Evolutionary conservation across 2,113 vertebrate species (phyloP).

Genomic region (Arenaria interpres): DNA sequence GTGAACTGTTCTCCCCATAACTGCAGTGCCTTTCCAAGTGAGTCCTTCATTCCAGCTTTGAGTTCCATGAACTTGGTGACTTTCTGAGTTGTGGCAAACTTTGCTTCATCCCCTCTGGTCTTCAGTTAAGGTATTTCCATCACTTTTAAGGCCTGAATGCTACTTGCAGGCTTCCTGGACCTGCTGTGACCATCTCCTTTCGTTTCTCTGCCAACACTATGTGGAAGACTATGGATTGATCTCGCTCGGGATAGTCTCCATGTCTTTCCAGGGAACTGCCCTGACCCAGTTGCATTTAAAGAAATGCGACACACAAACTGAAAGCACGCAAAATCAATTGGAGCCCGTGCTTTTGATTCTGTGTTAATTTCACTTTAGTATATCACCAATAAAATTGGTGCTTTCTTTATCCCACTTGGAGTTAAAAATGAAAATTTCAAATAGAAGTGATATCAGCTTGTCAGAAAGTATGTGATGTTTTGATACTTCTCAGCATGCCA

Average conservation of each 20-base stretch:
- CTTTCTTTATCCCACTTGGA: neutral
- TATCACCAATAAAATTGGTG: neutral
- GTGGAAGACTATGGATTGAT: neutral
- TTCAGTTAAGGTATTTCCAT: neutral
- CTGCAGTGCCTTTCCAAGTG: neutral
- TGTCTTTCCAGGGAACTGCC: neutral
- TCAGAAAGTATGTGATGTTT: neutral
- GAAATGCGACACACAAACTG: neutral
- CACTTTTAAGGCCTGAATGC: neutral
- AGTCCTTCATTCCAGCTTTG: neutral
- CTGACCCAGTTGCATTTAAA: neutral
- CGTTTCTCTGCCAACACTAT: neutral
- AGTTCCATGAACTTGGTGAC: neutral
- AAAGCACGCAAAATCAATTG: rapidly evolving
- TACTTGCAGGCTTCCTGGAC: neutral
- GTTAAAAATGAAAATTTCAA: neutral
- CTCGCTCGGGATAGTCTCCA: neutral
- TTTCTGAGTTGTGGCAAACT: neutral
- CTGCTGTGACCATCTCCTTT: neutral
- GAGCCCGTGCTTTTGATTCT: neutral
- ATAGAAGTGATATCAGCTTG: neutral
- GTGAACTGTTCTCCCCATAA: neutral
- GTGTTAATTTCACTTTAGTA: neutral
- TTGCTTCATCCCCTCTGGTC: neutral
- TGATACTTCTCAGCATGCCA: neutral